Evolutionary conservation across 2,797 vertebrate species (phyloP).

Genomic region (Semaprochilodus insignis): DNA sequence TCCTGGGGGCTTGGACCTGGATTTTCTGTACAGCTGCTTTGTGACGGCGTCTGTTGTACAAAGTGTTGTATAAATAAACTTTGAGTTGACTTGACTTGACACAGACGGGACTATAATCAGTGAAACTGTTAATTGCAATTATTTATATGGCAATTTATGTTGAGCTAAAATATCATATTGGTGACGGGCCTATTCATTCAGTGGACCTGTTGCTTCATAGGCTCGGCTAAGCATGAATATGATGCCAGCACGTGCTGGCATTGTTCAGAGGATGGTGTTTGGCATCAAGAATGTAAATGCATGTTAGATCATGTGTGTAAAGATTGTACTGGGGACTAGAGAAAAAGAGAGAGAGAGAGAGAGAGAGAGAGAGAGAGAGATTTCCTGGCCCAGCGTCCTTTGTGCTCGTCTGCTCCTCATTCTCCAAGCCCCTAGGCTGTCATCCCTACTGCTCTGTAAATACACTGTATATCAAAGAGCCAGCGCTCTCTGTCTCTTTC

Average conservation of each 20-base stretch:
- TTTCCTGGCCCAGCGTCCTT: slow-evolving; percentile 22
- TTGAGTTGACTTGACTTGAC: no score
- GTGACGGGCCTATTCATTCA: not conserved
- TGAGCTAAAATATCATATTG: no score
- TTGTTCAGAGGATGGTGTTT: not conserved
- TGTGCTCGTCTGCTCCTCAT: not conserved
- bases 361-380: not conserved
- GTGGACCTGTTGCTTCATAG: not conserved
- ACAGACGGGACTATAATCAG: no score
- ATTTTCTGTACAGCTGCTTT: no score
- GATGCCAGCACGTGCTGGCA: not conserved
- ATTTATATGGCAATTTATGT: no score
- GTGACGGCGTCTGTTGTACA: no score
- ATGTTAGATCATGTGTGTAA: slow-evolving; percentile 11
- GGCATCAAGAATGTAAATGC: slow-evolving; percentile 4
- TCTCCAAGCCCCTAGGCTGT: slow-evolving; percentile 35
- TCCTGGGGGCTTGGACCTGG: no score
- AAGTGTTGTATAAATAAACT: no score
- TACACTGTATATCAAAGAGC: slow-evolving; percentile 35
- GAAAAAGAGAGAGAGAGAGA: not conserved
- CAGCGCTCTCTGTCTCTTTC: not conserved
- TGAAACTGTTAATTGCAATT: no score
- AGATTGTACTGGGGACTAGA: not conserved
- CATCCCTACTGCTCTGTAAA: slow-evolving; percentile 44
- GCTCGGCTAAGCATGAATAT: not conserved